Percentiles rank a stretch among this genome's conserved stretches.
Conservation (phyloP, 2,797 vertebrate genomes). For the Girardinus metallicus region DNA sequence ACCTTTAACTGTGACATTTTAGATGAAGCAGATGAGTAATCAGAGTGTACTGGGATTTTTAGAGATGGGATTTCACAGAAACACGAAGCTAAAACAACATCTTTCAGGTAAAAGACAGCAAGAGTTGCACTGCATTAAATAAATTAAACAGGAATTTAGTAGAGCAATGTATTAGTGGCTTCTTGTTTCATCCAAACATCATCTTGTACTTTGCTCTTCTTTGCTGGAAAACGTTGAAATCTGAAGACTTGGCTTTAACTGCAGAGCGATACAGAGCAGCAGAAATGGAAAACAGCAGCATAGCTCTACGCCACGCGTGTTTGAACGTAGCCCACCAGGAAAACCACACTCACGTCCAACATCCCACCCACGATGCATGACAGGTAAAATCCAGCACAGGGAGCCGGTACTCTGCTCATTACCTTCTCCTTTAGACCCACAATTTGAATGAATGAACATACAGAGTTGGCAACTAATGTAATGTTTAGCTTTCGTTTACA, state of each 20-base stretch:
- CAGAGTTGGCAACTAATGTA: not conserved
- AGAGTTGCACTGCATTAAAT: not conserved
- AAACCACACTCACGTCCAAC: constrained; percentile 33
- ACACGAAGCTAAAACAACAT: not conserved
- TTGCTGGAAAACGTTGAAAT: not conserved
- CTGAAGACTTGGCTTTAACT: not conserved
- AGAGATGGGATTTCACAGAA: not conserved
- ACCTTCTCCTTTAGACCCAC: not conserved
- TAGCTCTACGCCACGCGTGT: not conserved
- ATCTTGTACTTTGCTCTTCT: not conserved
- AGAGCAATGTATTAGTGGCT: constrained; percentile 8
- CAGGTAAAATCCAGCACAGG: constrained; percentile 28
- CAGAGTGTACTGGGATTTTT: not conserved
- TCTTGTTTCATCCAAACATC: not conserved
- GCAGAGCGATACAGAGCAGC: not conserved
- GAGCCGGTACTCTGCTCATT: not conserved
- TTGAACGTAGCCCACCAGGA: constrained; percentile 13
- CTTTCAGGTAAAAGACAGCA: not conserved
- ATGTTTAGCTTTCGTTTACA: not conserved
- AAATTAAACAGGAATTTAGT: not conserved
- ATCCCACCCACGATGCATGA: constrained; percentile 44
- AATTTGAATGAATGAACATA: not conserved
- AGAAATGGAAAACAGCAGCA: not conserved
- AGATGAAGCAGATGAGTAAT: not conserved
- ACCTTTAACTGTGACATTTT: constrained; percentile 5